A percentile compares a stretch with the other conserved stretches of the same genome.
Conservation (phyloP, 2,797 vertebrate genomes). For the Pipistrellus nathusii region DNA sequence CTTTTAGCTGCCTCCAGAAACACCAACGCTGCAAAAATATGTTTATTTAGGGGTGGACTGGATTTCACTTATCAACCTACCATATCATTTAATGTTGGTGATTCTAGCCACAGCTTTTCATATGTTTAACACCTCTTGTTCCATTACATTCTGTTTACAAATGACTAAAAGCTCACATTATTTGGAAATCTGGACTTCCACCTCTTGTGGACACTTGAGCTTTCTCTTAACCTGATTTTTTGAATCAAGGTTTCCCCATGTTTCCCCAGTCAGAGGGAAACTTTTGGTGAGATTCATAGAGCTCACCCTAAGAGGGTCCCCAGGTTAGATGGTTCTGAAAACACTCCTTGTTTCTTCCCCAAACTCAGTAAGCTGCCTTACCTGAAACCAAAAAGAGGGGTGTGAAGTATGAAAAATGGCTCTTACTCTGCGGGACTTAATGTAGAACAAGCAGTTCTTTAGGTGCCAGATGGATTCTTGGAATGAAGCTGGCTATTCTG, state of each 20-base stretch:
- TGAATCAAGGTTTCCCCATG: background rate
- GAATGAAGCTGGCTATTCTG: conserved; percentile 82
- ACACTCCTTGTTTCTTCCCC: conserved; percentile 44
- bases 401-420: conserved; percentile 80
- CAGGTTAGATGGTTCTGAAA: conserved; percentile 24
- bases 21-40: conserved; percentile 19
- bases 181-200: conserved; percentile 34
- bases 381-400: conserved; percentile 80
- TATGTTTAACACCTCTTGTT: background rate
- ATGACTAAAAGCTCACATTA: conserved; percentile 12
- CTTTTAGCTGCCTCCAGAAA: conserved; percentile 39
- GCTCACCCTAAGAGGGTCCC: background rate
- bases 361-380: conserved; percentile 68
- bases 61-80: conserved; percentile 40
- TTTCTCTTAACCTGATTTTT: conserved; percentile 52
- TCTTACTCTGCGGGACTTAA: conserved; percentile 82
- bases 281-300: background rate
- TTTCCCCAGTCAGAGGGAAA: background rate
- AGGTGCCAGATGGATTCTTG: conserved; percentile 85
- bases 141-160: conserved; percentile 9
- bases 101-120: conserved; percentile 4
- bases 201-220: background rate
- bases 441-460: conserved; percentile 84
- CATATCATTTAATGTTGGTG: background rate
- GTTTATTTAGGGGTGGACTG: conserved; percentile 8